Evolutionary conservation across 2,797 vertebrate genomes (phyloP).

Genomic region (Poeciliopsis infans): DNA sequence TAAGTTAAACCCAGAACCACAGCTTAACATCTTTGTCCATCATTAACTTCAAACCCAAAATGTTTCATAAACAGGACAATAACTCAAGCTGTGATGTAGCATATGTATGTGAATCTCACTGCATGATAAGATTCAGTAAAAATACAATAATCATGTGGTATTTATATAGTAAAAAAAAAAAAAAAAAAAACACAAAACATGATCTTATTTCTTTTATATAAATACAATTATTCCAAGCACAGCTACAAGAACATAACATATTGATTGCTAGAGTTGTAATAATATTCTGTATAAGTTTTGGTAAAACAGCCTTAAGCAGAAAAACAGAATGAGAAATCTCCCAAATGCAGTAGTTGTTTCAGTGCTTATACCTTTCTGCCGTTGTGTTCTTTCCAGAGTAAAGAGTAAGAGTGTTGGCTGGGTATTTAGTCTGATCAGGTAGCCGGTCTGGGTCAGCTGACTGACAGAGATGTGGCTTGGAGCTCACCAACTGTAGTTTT

Average conservation of each 20-base stretch:
- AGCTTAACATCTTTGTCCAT: background rate
- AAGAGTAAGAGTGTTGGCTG: background rate
- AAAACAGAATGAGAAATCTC: background rate
- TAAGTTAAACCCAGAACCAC: background rate
- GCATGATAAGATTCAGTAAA: background rate
- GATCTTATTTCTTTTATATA: background rate
- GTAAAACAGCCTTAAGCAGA: background rate
- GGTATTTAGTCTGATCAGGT: background rate
- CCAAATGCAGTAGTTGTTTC: background rate
- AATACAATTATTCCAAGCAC: background rate
- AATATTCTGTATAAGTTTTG: background rate
- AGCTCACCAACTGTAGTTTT: background rate
- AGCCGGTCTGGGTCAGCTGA: background rate
- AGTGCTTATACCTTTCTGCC: background rate
- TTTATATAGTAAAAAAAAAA: background rate
- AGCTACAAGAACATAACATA: background rate
- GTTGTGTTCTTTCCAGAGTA: background rate
- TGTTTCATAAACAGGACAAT: background rate
- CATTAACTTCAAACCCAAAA: background rate
- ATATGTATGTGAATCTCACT: background rate
- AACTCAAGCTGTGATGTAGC: background rate
- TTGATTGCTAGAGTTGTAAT: background rate
- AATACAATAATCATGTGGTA: background rate
- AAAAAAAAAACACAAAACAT: background rate
- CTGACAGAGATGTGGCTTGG: background rate